Conservation (phyloP, 2,888 invertebrate genomes). For the Scrobipalpa atriplicella region DNA sequence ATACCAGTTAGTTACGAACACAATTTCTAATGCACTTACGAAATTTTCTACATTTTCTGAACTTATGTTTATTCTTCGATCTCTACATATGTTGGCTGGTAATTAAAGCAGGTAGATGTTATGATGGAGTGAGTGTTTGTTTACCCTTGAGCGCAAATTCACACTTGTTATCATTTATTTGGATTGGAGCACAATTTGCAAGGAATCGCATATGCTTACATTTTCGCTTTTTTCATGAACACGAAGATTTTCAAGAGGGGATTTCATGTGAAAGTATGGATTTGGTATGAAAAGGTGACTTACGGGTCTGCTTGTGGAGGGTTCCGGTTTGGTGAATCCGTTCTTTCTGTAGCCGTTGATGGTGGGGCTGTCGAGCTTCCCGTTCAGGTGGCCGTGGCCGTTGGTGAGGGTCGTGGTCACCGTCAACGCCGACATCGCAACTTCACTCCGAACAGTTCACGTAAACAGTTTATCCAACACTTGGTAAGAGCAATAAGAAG, state of each 20-base stretch:
- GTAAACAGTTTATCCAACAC: constrained; percentile 18
- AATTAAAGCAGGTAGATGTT: neutral
- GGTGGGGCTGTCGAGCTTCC: constrained; percentile 57
- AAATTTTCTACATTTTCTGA: neutral
- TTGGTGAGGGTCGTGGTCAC: constrained; percentile 71
- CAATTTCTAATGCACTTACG: constrained; percentile 24
- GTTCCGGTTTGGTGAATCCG: constrained; percentile 63
- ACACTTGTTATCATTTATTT: constrained; percentile 30
- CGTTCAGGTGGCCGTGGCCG: constrained; percentile 65
- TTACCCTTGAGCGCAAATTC: constrained; percentile 28
- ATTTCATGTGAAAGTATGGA: neutral
- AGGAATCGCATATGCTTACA: neutral
- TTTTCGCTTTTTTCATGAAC: neutral
- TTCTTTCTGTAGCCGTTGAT: constrained; percentile 71
- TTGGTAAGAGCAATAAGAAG: constrained; percentile 34
- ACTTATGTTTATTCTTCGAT: neutral
- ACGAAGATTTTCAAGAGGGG: neutral
- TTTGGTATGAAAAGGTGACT: constrained; percentile 42
- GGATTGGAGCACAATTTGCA: neutral
- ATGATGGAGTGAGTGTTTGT: constrained; percentile 25
- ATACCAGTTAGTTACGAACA: constrained; percentile 15
- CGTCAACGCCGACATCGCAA: constrained; percentile 59
- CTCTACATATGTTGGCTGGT: neutral
- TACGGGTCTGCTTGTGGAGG: constrained; percentile 54
- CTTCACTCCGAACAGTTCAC: neutral